phyloP scores from a whole-genome alignment of 1,140 invertebrate species.

The Argopecten irradians region DNA sequence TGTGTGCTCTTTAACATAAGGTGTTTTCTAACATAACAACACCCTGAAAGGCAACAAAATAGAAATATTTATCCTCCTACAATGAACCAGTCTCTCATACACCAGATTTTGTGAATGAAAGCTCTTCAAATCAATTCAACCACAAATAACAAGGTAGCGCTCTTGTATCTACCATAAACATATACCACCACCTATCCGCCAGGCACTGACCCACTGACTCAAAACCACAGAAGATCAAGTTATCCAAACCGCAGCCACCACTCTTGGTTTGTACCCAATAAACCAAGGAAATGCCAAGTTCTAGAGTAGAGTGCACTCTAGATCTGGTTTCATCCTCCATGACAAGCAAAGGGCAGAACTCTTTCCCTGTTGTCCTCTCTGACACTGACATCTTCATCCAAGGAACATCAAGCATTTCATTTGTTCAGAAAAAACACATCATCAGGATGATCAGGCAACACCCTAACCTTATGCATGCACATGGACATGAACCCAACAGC shows the following conservation, averaged over 20 bases:
- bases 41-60: neutral
- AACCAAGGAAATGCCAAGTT: neutral
- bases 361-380: too few species aligned
- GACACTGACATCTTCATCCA: too few species aligned
- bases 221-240: neutral
- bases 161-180: neutral
- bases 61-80: neutral
- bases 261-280: neutral
- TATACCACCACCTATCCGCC: neutral
- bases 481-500: too few species aligned
- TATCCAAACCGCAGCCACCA: neutral
- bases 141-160: neutral
- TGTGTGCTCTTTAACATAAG: neutral
- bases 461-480: too few species aligned
- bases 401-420: too few species aligned
- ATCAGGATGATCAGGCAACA: too few species aligned
- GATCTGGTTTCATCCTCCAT: conserved; percentile 5
- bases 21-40: neutral
- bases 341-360: neutral
- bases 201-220: conserved; percentile 5
- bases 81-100: neutral
- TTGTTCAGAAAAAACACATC: too few species aligned
- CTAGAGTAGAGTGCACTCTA: neutral
- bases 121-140: neutral
- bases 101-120: conserved; percentile 1